Evolutionary conservation across 2,797 vertebrate genomes (phyloP).

Genomic region (Discoglossus pictus): DNA sequence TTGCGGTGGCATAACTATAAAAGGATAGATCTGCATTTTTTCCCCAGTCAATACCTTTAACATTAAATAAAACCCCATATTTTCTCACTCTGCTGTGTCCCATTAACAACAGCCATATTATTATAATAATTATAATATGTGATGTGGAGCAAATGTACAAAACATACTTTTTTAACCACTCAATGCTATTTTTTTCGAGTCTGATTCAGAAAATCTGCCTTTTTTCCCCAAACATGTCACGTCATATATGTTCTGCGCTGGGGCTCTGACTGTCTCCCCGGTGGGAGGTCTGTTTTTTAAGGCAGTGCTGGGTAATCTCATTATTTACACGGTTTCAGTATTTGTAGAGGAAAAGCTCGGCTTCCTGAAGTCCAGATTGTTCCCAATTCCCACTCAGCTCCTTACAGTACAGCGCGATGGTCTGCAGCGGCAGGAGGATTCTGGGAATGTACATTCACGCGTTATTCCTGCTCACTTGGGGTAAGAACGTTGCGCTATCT

Average conservation of each 20-base stretch:
- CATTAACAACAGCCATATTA: too few species aligned
- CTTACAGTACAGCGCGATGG: too few species aligned
- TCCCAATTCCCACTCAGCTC: constrained; percentile 36
- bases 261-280: too few species aligned
- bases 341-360: constrained; percentile 48
- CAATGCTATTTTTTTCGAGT: too few species aligned
- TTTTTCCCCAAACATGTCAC: constrained; percentile 33
- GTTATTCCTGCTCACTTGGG: constrained; percentile 42
- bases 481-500: constrained; percentile 34
- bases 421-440: constrained; percentile 38
- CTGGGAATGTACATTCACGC: constrained; percentile 25
- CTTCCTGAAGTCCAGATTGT: constrained; percentile 48
- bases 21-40: too few species aligned
- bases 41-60: too few species aligned
- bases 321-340: constrained; percentile 68
- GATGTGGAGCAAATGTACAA: too few species aligned
- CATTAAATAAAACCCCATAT: too few species aligned
- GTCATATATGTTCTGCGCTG: constrained; percentile 45
- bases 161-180: too few species aligned
- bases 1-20: too few species aligned
- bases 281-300: constrained; percentile 51
- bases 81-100: too few species aligned
- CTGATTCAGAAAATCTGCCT: constrained; percentile 24
- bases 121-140: too few species aligned
- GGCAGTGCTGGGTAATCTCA: constrained; percentile 64